These are phyloP conservation scores for Anguilla obscura DNA, from an alignment of 2,797 vertebrate species.

Conservation along the genomic window DNA sequence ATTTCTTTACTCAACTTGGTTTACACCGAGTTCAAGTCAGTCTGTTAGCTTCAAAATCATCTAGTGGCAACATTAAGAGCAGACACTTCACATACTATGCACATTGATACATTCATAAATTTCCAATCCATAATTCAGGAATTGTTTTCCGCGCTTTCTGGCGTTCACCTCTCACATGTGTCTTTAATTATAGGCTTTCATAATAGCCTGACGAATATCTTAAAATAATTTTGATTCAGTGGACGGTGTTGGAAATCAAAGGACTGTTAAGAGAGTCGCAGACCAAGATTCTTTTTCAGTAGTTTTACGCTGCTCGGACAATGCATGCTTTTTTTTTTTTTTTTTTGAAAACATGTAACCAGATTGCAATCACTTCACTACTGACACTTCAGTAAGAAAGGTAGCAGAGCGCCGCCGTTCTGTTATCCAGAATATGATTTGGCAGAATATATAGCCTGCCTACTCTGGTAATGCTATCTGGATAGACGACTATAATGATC, in stretches of 20 bases:
- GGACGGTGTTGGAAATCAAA: neutral
- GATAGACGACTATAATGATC: neutral
- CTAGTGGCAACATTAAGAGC: too few relatives aligned
- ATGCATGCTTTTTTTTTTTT: too few relatives aligned
- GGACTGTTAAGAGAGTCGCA: neutral
- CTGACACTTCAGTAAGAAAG: neutral
- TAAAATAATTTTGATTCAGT: too few relatives aligned
- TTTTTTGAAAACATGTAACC: neutral
- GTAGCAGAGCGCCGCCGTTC: neutral
- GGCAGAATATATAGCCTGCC: neutral
- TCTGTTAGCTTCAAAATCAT: too few relatives aligned
- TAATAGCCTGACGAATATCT: neutral
- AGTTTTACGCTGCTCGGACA: neutral
- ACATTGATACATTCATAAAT: too few relatives aligned
- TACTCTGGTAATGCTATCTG: neutral
- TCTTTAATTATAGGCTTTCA: neutral
- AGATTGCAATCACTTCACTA: neutral
- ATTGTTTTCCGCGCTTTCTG: too few relatives aligned
- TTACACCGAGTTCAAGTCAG: too few relatives aligned
- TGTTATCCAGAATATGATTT: neutral
- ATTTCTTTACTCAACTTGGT: too few relatives aligned
- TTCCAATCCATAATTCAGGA: too few relatives aligned
- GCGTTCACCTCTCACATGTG: too few relatives aligned
- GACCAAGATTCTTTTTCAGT: neutral
- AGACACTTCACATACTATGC: too few relatives aligned